These are phyloP conservation scores for Coptodon rendalli DNA, from an alignment of 2,113 vertebrate species.

Conservation along the genomic window DNA sequence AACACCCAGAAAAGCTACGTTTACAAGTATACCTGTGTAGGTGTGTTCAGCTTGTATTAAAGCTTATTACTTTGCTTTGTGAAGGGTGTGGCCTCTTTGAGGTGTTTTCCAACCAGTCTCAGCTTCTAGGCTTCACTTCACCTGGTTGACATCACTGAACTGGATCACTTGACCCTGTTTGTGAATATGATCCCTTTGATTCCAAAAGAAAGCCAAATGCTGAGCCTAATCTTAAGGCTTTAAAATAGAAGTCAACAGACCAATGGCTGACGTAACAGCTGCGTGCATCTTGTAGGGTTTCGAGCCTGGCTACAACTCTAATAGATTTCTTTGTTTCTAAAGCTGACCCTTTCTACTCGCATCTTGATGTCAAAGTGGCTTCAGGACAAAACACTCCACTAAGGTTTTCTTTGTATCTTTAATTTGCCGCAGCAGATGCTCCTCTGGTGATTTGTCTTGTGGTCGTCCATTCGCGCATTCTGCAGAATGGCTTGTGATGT, in stretches of 20 bases:
- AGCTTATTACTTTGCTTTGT: background rate
- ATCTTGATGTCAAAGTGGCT: background rate
- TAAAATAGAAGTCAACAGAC: background rate
- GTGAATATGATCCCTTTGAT: background rate
- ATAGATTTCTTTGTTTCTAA: background rate
- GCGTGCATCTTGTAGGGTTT: background rate
- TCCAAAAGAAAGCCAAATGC: background rate
- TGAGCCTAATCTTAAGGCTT: background rate
- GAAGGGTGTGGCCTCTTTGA: background rate
- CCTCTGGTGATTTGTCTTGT: background rate
- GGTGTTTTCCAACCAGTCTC: background rate
- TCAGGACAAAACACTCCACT: background rate
- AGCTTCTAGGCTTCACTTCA: background rate
- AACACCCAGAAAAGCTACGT: background rate
- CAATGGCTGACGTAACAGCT: background rate
- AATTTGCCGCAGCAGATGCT: background rate
- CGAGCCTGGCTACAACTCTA: background rate
- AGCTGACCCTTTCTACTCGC: background rate
- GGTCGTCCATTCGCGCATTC: background rate
- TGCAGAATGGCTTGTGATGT: background rate
- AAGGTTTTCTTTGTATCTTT: background rate
- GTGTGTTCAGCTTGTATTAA: background rate
- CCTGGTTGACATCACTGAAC: background rate
- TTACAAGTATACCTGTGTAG: background rate
- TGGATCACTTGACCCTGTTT: background rate